Evolutionary conservation across 2,797 vertebrate species (phyloP), one percentile per base, ranked within the genome.

Genomic region (Avahi laniger): DNA sequence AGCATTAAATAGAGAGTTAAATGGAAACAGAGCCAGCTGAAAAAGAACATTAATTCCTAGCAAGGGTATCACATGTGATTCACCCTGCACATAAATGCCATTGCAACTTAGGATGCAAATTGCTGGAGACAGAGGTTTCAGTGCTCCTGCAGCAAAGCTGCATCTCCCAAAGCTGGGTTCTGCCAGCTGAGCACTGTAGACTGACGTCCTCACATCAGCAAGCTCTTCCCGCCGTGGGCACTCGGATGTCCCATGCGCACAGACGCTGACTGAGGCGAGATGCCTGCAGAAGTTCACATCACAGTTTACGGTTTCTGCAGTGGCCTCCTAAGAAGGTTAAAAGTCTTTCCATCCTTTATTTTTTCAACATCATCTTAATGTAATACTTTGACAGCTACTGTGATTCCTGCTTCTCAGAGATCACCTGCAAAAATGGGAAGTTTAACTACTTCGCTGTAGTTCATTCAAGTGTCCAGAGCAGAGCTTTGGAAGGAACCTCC

Each of bases 41-140:
- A 63, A 91, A n/a, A 76, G 7, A 30, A 35, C 14, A 4, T 18
- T 3, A 14, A 43, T 46, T 38, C 6, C 13, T 26, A 28, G 13
- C 9, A 28, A 14, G 30, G 12, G 41, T 0, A 26, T 11, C 15
- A 54, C 0, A 14, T 10, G 15, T 4, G 15, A n/a, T 30, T 73
- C 24, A 54, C 35, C 15, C 5, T 22, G 41, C 43, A 35, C 4
- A 33, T 17, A 22, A 61, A 52, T 10, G 20, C 28, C 65, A 33
- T 8, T 41, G 26, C 67, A 33, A 52, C 28, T 33, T 13, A 43
- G 48, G 14, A 18, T 35, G 26, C 22, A 30, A 33, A 81, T 20
- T 50, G 22, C 20, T 2, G 30, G 18, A 72, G 22, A 81, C 28
- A 73, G 57, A 35, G 9, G 17, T 41, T 65, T 7, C 50, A 63